Percentiles rank a stretch among this genome's conserved stretches.
Conservation (phyloP, 2,888 invertebrate species). For the Tenthredo mesomela region DNA sequence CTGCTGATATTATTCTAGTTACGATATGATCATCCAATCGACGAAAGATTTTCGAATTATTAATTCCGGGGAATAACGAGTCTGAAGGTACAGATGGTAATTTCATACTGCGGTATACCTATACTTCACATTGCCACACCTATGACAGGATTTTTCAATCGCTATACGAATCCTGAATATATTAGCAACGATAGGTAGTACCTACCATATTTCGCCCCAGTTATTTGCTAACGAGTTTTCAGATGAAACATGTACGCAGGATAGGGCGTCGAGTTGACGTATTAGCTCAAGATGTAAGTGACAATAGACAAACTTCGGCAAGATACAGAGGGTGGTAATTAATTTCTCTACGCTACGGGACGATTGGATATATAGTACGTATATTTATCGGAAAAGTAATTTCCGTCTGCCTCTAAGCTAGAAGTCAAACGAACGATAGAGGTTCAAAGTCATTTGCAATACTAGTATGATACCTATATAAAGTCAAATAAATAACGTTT, state of each 20-base stretch:
- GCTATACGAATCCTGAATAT: neutral
- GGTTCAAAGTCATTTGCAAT: constrained; percentile 14
- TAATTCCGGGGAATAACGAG: neutral
- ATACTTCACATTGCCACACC: neutral
- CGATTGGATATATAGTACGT: constrained; percentile 15
- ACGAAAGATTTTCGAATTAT: neutral
- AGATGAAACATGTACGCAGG: neutral
- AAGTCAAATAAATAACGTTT: constrained; percentile 19
- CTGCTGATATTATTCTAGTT: neutral
- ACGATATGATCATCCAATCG: neutral
- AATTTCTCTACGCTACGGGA: neutral
- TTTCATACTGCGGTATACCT: neutral
- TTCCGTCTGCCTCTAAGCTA: neutral
- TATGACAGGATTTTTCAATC: neutral
- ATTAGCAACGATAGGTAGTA: neutral
- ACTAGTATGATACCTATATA: neutral
- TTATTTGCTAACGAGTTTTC: constrained; percentile 1
- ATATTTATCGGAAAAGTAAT: constrained; percentile 39
- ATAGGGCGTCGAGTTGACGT: neutral
- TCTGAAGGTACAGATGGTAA: neutral
- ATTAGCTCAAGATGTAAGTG: constrained; percentile 3
- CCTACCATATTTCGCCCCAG: too few relatives aligned
- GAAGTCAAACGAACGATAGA: constrained; percentile 27
- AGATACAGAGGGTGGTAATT: neutral
- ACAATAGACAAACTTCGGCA: neutral